Conservation (phyloP, 1,140 invertebrate genomes). For the Panulirus ornatus region DNA sequence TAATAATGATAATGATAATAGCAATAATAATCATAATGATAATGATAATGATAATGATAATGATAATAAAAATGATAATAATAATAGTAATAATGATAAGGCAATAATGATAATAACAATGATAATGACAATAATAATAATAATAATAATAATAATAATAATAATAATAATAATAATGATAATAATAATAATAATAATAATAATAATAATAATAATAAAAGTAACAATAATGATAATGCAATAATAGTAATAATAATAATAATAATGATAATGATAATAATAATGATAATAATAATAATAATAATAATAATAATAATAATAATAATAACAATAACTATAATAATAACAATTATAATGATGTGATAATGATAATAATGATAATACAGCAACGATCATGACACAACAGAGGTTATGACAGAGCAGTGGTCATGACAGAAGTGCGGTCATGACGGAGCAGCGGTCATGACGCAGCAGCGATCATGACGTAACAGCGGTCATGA, state of each 20-base stretch:
- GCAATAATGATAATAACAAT: too few relatives aligned
- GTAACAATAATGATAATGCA: neutral
- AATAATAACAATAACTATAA: neutral
- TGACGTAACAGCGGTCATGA: neutral
- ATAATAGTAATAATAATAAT: too few relatives aligned
- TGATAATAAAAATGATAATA: too few relatives aligned
- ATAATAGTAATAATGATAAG: too few relatives aligned
- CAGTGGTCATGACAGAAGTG: neutral
- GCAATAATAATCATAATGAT: too few relatives aligned
- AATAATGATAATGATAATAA: neutral
- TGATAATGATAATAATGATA: neutral
- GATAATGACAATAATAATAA: slow-evolving; percentile 8
- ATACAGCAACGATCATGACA: neutral
- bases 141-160: slow-evolving; percentile 2
- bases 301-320: neutral
- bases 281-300: neutral
- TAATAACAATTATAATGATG: neutral
- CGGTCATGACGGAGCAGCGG: neutral
- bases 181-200: neutral
- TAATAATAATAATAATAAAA: neutral
- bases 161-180: neutral
- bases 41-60: too few relatives aligned
- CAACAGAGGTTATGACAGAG: neutral
- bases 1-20: neutral
- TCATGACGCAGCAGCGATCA: neutral